Evolutionary conservation across 2,113 vertebrate genomes (phyloP), one percentile per base, ranked within the genome.

Genomic region (Chunga burmeisteri): DNA sequence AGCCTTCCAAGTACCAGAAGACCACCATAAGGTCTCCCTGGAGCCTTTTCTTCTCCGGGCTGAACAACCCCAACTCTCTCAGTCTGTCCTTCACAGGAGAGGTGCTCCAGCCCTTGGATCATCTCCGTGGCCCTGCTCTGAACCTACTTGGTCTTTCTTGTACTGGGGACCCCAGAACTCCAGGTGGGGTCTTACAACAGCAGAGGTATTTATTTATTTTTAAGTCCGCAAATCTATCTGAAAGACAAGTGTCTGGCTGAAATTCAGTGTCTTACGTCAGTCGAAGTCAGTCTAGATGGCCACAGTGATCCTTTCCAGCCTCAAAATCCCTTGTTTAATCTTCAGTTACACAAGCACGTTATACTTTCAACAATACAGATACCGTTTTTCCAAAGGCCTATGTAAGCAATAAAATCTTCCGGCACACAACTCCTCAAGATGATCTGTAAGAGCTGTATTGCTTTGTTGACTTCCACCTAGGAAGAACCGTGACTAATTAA

Each of bases 71-170:
- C 42, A 85, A 6, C 3, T 46, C 22, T 46, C 40, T 56, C 40
- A 62, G 42, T 19, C 47, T 52, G 8, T 62, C 47, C 47, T 30
- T 47, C 68, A 56, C 0, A 59, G 29, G 20, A 93, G 23, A 11
- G 7, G 22, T 27, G 6, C 3, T 62, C 6, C 58, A 85, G 15
- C 32, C n/a, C 29, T 30, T 26, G 1, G 0, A 40, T 4, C 22
- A 38, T 46, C n/a, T 55, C 17, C 8, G 5, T 18, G 67, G 50
- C 15, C 67, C 10, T 74, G 20, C 67, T 65, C 67, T 32, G n/a
- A 56, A 61, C 27, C 16, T 4, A 0, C 19, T 58, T 25, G 10
- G 18, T n/a, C 62, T 40, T 49, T 49, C 73, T 52, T 4, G 16
- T 10, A 40, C 27, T 55, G 50, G 11, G 5, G 23, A 74, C 7